Evolutionary conservation across 2,797 vertebrate species (phyloP), one percentile per base, ranked within the genome.

Genomic region (Channallabes apus): DNA sequence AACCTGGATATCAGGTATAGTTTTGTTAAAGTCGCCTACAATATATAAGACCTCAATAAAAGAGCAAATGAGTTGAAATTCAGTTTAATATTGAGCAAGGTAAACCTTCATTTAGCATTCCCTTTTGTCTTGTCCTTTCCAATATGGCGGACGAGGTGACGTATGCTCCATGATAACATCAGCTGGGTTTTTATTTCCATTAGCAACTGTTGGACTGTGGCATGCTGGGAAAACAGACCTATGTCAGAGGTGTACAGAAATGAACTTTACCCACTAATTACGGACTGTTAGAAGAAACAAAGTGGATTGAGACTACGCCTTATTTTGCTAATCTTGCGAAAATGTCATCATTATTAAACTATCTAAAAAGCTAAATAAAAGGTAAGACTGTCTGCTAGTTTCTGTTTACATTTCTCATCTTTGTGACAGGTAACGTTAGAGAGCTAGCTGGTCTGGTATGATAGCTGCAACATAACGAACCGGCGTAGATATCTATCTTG

Each of bases 181-280:
- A 56, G 51, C 27, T 7, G 12, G 20, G 4, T 22, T 35, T 41
- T 46, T 71, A 38, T 27, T 46, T 20, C 24, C 61, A 29, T 51
- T 80, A 51, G 38, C 78, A 65, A 20, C 61, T 62, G 22, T 24
- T 64, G 61, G 6, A 41, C 59, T 18, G n/a, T 72, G 81, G 81
- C 68, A 83, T 83, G 56, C 68, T 73, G 82, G 82, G 82, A 83
- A 83, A 71, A 59, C 56, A 61, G 35, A 83, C 82, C 68, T 62
- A 61, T 62, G 61, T 73, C 17, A 20, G 41, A 41, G 56, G 82
- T 61, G 69, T 61, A 41, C 56, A 73, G 54, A 73, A 72, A 83
- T 83, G 7, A 80, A 80, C 24, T 65, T 80, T 51, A 65, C 24
- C n/a, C 38, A 11, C 24, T 80, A 46, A 64, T 65, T 51, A 46